Evolutionary conservation across 2,113 vertebrate genomes (phyloP).

Genomic region (Microtus pennsylvanicus): DNA sequence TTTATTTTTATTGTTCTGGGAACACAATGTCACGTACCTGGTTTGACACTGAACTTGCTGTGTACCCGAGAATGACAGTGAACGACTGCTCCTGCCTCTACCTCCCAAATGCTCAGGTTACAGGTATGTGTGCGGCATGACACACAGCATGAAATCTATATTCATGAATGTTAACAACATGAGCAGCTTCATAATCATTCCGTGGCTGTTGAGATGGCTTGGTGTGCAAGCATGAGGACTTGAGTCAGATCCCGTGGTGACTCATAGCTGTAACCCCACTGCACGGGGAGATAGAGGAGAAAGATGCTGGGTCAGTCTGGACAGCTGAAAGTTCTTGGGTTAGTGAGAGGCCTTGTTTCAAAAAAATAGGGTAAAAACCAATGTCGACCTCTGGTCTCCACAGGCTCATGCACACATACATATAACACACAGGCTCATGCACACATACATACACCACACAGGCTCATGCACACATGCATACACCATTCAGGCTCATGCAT

Average conservation of each 20-base stretch:
- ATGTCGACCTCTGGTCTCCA: background rate
- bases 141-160: background rate
- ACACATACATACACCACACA: background rate
- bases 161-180: background rate
- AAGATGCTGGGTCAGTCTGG: background rate
- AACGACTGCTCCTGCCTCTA: background rate
- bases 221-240: background rate
- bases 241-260: no score
- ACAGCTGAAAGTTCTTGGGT: no score
- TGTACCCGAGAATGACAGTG: background rate
- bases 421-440: background rate
- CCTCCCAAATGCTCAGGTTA: background rate
- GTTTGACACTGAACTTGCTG: background rate
- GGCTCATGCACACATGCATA: background rate
- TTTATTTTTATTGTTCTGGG: background rate
- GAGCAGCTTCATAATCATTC: constrained; percentile 10
- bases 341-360: background rate
- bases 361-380: background rate
- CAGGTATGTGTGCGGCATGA: background rate
- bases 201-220: background rate
- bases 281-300: background rate
- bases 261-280: no score
- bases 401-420: background rate
- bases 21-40: background rate
- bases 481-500: no score